A percentile compares a stretch with the other conserved stretches of the same genome.
These are phyloP conservation scores for Ricordea florida DNA, from an alignment of 92 coral and sea anemone species.

Conservation along the genomic window DNA sequence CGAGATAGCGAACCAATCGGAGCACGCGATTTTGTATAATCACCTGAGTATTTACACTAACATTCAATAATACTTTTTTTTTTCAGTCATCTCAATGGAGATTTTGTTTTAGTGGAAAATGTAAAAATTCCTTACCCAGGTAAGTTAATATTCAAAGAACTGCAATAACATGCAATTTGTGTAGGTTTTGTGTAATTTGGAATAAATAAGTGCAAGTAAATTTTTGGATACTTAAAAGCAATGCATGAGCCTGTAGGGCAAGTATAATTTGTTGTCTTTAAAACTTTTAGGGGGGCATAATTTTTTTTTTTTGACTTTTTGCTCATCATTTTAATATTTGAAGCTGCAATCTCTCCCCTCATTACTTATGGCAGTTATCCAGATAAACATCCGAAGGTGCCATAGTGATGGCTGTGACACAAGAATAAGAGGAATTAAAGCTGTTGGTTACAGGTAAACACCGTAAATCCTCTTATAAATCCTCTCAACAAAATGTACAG, in stretches of 20 bases:
- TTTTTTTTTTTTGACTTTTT: neutral
- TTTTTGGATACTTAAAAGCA: too few relatives aligned
- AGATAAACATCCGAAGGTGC: conserved; percentile 87
- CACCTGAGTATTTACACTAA: too few relatives aligned
- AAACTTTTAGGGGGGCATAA: neutral
- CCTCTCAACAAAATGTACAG: neutral
- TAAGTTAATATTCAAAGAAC: conserved; percentile 8
- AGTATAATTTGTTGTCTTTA: neutral
- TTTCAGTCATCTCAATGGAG: conserved; percentile 84
- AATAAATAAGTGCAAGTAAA: too few relatives aligned
- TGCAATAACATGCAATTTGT: neutral
- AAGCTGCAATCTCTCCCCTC: neutral
- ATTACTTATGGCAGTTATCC: conserved; percentile 86
- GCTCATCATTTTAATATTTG: neutral
- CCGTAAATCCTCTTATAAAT: too few relatives aligned
- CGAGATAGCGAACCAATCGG: too few relatives aligned
- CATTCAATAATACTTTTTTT: neutral
- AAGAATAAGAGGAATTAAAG: conserved; percentile 94
- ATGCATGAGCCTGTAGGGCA: too few relatives aligned
- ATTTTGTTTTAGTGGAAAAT: conserved; percentile 86
- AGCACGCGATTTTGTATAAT: too few relatives aligned
- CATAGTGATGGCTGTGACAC: conserved; percentile 99
- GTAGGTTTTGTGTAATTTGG: too few relatives aligned
- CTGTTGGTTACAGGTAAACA: conserved; percentile 92
- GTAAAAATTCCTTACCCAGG: conserved; percentile 95